Evolutionary conservation across 2,797 vertebrate genomes (phyloP).

Genomic region (Poeciliopsis infans): DNA sequence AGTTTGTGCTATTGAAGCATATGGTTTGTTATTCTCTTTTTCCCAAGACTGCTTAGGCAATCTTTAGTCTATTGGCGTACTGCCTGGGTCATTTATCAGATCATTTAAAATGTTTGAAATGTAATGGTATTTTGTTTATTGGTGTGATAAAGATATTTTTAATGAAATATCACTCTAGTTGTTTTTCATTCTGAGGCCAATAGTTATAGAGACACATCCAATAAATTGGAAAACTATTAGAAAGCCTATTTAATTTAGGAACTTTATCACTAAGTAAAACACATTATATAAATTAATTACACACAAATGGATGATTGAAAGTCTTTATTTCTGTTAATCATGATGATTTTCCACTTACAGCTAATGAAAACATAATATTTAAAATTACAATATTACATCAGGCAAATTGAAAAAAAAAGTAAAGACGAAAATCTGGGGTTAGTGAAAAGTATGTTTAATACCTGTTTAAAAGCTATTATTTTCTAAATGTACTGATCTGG

Average conservation of each 20-base stretch:
- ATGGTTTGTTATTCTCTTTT: slow-evolving; percentile 15
- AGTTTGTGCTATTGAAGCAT: slow-evolving; percentile 21
- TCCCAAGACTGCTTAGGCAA: neutral
- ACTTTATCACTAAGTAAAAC: neutral
- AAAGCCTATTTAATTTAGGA: neutral
- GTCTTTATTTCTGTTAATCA: too few relatives aligned
- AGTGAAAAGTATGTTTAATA: too few relatives aligned
- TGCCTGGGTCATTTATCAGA: neutral
- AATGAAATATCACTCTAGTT: neutral
- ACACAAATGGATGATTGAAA: too few relatives aligned
- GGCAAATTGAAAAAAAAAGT: too few relatives aligned
- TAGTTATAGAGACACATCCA: neutral
- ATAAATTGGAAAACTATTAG: neutral
- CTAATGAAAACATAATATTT: too few relatives aligned
- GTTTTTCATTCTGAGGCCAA: neutral
- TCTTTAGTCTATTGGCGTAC: neutral
- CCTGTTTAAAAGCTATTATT: too few relatives aligned
- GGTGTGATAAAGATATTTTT: neutral
- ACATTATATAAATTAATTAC: neutral
- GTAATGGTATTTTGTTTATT: neutral
- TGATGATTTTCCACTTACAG: too few relatives aligned
- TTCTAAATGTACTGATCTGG: too few relatives aligned
- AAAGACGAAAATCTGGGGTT: too few relatives aligned
- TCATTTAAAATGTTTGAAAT: neutral
- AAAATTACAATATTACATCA: too few relatives aligned